Conservation (phyloP, 1,140 invertebrate species). For the Drosophila carrolli region DNA sequence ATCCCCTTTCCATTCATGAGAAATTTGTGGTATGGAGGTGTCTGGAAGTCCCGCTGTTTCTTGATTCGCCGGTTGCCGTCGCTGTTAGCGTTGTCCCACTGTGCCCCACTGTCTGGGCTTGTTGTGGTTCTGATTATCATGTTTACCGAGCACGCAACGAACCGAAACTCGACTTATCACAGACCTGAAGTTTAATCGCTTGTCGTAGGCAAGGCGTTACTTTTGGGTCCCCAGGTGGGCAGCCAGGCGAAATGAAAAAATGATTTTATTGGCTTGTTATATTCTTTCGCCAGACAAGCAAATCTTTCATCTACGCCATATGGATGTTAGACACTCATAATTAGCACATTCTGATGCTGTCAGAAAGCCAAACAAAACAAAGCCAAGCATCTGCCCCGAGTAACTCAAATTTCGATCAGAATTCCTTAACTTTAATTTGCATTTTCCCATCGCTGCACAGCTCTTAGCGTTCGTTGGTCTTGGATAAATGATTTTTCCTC, state of each 20-base stretch:
- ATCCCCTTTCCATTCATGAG: constrained; percentile 7
- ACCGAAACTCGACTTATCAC: constrained; percentile 39
- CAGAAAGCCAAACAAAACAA: constrained; percentile 2
- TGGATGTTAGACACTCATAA: constrained; percentile 28
- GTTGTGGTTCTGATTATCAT: constrained; percentile 51
- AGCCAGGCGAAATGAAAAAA: constrained; percentile 5
- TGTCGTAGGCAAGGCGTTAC: constrained; percentile 22
- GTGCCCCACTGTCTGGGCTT: constrained; percentile 14
- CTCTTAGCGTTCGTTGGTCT: constrained; percentile 12
- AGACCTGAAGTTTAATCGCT: constrained; percentile 29
- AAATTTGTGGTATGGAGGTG: constrained; percentile 22
- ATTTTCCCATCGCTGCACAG: constrained; percentile 18
- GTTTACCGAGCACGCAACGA: constrained; percentile 49
- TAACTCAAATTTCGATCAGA: constrained; percentile 7
- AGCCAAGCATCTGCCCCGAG: constrained; percentile 20
- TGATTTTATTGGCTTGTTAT: constrained; percentile 15
- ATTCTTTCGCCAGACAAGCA: constrained; percentile 8
- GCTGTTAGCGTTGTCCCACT: constrained; percentile 11
- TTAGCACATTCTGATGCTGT: constrained; percentile 23
- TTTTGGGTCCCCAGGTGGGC: constrained; percentile 14
- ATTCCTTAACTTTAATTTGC: constrained; percentile 33
- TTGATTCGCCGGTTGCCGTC: constrained; percentile 6
- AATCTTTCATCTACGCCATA: constrained; percentile 16
- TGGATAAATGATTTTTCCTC: constrained; percentile 65
- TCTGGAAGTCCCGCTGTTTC: constrained; percentile 7